Conservation (phyloP, 2,113 vertebrate genomes). For the Elgaria multicarinata region DNA sequence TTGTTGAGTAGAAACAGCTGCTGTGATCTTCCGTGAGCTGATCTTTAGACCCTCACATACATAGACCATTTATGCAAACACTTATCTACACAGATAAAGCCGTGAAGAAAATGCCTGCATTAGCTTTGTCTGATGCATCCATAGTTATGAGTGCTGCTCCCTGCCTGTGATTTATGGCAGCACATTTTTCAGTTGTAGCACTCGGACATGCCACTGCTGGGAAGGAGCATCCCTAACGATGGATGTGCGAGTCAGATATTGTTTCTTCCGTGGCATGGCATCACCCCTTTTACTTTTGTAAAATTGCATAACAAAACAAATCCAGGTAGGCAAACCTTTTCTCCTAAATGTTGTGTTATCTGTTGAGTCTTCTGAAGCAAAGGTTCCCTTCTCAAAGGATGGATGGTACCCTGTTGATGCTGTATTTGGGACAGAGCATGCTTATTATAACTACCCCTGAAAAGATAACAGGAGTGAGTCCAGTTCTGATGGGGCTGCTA, state of each 20-base stretch:
- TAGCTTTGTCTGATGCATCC: background rate
- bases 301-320: background rate
- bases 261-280: background rate
- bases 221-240: background rate
- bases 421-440: background rate
- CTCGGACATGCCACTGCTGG: background rate
- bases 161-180: background rate
- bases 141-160: background rate
- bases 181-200: background rate
- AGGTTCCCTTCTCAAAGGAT: background rate
- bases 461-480: background rate
- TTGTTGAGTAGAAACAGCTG: background rate
- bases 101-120: background rate
- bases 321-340: background rate
- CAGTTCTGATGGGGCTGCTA: background rate
- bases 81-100: background rate
- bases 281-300: background rate
- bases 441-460: background rate
- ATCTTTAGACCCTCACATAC: background rate
- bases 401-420: background rate
- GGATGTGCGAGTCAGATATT: background rate
- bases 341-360: background rate
- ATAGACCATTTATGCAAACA: background rate
- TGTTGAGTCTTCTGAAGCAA: background rate
- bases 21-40: background rate